Percentiles rank a stretch among this genome's conserved stretches.
Conservation (phyloP, 2,797 vertebrate species). For the Acrocephalus scirpaceus region DNA sequence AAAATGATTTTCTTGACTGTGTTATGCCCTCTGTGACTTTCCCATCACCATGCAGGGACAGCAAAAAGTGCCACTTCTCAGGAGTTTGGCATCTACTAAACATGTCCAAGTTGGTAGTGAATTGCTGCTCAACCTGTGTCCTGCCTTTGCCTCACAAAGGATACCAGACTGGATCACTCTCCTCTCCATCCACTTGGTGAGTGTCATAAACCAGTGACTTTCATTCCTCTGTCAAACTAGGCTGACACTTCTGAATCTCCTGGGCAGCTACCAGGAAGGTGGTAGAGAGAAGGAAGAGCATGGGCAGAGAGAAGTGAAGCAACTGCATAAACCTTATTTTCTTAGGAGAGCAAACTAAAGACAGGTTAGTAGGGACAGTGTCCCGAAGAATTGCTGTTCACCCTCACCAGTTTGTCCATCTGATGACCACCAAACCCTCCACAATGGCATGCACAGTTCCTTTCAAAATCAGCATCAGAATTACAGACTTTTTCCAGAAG, state of each 20-base stretch:
- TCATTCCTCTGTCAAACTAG: background rate
- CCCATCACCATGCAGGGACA: background rate
- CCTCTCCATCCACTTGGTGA: background rate
- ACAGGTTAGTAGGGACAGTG: background rate
- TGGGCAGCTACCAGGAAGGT: background rate
- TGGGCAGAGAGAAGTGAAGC: no score
- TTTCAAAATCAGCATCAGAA: background rate
- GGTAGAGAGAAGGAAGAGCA: background rate
- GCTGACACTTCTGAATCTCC: background rate
- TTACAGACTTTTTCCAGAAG: background rate
- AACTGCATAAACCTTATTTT: no score
- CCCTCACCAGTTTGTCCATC: background rate
- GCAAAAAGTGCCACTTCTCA: background rate
- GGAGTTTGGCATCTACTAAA: background rate
- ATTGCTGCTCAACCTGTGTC: background rate
- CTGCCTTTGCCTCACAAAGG: background rate
- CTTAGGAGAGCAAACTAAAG: background rate
- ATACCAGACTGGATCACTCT: background rate
- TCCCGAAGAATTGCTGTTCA: background rate
- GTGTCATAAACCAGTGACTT: background rate
- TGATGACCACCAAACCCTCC: background rate
- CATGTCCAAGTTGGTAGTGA: accelerated
- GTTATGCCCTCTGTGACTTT: background rate
- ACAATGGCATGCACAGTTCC: background rate
- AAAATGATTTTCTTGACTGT: background rate